phyloP scores from a whole-genome alignment of 92 coral and sea anemone species.

The Umimayanthus kanabou region DNA sequence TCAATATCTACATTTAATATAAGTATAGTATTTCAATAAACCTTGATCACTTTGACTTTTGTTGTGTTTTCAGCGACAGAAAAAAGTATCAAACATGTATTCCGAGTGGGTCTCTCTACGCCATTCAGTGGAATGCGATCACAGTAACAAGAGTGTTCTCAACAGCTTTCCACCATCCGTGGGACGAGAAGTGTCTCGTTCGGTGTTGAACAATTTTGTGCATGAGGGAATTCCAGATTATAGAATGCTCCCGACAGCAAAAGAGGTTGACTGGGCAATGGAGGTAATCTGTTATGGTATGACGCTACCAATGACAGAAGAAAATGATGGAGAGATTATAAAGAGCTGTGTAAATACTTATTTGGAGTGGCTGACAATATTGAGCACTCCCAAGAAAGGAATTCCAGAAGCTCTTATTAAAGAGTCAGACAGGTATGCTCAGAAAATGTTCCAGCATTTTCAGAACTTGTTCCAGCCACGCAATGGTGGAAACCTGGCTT shows the following conservation, averaged over 20 bases:
- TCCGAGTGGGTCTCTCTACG: conserved; percentile 99
- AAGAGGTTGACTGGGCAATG: conserved; percentile 94
- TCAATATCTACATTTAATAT: background rate
- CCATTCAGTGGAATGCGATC: conserved; percentile 73
- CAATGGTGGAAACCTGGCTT: conserved; percentile 83
- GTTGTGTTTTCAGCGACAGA: background rate
- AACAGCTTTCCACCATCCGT: conserved; percentile 73
- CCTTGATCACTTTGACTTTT: background rate
- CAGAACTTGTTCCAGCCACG: conserved; percentile 85
- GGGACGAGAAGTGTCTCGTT: conserved; percentile 87
- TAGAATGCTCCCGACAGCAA: conserved; percentile 59
- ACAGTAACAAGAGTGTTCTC: conserved; percentile 80
- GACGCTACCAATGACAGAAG: conserved; percentile 87
- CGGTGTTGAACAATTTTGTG: conserved; percentile 76
- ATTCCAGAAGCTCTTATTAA: conserved; percentile 77
- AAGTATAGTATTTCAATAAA: too few relatives aligned
- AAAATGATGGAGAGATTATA: conserved; percentile 87
- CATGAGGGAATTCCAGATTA: conserved; percentile 66
- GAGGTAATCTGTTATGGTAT: conserved; percentile 93
- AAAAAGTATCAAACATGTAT: conserved; percentile 63
- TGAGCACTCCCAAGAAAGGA: conserved; percentile 73
- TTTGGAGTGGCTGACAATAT: conserved; percentile 84
- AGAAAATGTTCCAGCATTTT: conserved; percentile 87
- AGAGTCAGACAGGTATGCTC: conserved; percentile 80
- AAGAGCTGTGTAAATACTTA: conserved; percentile 91